Evolutionary conservation across 2,888 invertebrate genomes (phyloP), one percentile per base, ranked within the genome.

Genomic region (Gordius sp.): DNA sequence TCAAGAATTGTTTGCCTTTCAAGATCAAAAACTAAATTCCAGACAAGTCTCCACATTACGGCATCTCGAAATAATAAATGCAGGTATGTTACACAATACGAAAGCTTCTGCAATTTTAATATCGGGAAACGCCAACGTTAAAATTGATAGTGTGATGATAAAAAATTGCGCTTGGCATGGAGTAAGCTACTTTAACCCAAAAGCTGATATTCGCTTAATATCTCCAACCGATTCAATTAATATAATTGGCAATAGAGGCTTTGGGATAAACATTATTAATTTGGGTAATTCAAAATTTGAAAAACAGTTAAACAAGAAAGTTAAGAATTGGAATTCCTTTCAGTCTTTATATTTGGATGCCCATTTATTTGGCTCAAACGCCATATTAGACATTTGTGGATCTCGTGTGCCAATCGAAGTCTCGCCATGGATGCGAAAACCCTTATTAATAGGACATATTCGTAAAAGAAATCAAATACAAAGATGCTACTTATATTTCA

Each of bases 71-170:
- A 20, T 47, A 13, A 47, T 18, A 20, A 47, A 47, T 47, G 47
- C 47, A 8, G 47, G 47, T 47, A 13, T 4, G 4, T 47, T 47
- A 20, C 47, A 47, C 20, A 23, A 4, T 13, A 20, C 4, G 47
- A 47, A 47, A 47, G 8, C 47, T 47, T 47, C 47, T 4, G 47
- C 47, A 13, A 47, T 47, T n/a, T 23, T 18, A 47, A 47, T 47
- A n/a, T 47, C 47, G 4, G 4, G 20, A 4, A 23, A 47, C 4
- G 47, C 47, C 4, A 4, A n/a, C 4, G 47, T 47, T 4, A 23
- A 47, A 4, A 47, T 47, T 8, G 23, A 47, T n/a, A 23, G 47
- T n/a, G 4, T 47, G 13, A n/a, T 23, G 20, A 47, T 47, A 4
- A 20, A 20, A 8, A 23, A 20, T 8, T 47, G 47, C 47, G 47